Evolutionary conservation across 2,888 invertebrate species (phyloP).

Genomic region (Oxyteleia sp.): DNA sequence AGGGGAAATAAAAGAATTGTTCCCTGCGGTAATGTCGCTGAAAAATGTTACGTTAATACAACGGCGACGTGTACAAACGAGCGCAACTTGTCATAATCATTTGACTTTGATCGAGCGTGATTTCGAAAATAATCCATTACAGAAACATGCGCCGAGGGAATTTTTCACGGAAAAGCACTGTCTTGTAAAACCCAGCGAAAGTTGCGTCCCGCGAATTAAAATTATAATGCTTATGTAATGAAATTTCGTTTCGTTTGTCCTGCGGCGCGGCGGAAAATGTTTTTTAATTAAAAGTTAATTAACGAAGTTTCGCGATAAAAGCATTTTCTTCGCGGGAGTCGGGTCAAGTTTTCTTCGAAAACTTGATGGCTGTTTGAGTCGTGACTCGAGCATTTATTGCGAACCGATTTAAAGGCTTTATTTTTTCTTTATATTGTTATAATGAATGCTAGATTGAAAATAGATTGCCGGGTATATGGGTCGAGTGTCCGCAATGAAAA

Average conservation of each 20-base stretch:
- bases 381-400: slow-evolving; percentile 48
- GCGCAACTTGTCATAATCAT: background rate
- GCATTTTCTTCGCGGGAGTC: too few species aligned
- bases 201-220: background rate
- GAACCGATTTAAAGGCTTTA: slow-evolving; percentile 42
- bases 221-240: background rate
- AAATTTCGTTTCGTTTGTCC: background rate
- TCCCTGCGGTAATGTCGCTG: background rate
- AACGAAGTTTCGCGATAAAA: slow-evolving; percentile 8
- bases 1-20: slow-evolving; percentile 15
- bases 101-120: background rate
- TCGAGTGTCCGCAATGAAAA: slow-evolving; percentile 63
- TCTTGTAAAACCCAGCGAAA: background rate
- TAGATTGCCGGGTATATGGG: slow-evolving; percentile 63
- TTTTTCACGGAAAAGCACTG: background rate
- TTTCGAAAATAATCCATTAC: background rate
- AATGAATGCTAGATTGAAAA: slow-evolving; percentile 66
- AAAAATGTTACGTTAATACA: background rate
- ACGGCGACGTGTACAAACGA: background rate
- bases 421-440: slow-evolving; percentile 46
- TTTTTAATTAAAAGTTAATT: slow-evolving; percentile 27
- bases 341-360: slow-evolving; percentile 31
- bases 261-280: background rate
- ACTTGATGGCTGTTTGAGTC: slow-evolving; percentile 31
- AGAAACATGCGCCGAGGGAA: background rate